Conservation (phyloP, 2,888 invertebrate species). For the Epinotia nisella region DNA sequence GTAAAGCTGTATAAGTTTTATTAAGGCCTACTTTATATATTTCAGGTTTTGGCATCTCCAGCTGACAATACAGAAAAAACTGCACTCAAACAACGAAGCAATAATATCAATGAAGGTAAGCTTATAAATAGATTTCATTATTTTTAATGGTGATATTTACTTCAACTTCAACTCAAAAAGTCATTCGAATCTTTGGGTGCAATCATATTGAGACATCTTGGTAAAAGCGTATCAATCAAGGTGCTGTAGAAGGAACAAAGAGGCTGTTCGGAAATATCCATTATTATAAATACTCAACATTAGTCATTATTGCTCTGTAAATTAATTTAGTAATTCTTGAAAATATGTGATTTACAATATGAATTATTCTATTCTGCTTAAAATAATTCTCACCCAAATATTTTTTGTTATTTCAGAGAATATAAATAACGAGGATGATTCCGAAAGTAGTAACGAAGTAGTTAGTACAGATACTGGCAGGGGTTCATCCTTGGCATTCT, state of each 20-base stretch:
- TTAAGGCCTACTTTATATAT: not conserved
- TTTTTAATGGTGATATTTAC: not conserved
- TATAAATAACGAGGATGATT: slow-evolving; percentile 45
- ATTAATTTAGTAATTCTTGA: too few species aligned
- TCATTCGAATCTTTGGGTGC: too few species aligned
- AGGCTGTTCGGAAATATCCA: too few species aligned
- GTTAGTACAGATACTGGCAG: slow-evolving; percentile 73
- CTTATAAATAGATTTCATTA: not conserved
- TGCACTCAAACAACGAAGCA: slow-evolving; percentile 14
- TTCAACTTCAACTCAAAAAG: too few species aligned
- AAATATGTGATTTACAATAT: not conserved
- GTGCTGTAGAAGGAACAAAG: too few species aligned
- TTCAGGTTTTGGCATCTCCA: slow-evolving; percentile 27
- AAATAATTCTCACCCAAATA: not conserved
- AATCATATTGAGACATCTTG: too few species aligned
- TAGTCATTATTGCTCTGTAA: too few species aligned
- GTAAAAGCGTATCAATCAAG: too few species aligned
- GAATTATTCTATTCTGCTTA: not conserved
- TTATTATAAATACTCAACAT: too few species aligned
- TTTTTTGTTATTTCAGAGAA: slow-evolving; percentile 21
- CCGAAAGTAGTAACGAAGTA: slow-evolving; percentile 58
- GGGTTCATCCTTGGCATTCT: slow-evolving; percentile 73
- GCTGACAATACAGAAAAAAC: slow-evolving; percentile 1
- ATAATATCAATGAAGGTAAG: slow-evolving; percentile 30
- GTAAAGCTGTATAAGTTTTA: not conserved